Conservation (phyloP, 1,140 invertebrate genomes). For the Calosoma granatense region DNA sequence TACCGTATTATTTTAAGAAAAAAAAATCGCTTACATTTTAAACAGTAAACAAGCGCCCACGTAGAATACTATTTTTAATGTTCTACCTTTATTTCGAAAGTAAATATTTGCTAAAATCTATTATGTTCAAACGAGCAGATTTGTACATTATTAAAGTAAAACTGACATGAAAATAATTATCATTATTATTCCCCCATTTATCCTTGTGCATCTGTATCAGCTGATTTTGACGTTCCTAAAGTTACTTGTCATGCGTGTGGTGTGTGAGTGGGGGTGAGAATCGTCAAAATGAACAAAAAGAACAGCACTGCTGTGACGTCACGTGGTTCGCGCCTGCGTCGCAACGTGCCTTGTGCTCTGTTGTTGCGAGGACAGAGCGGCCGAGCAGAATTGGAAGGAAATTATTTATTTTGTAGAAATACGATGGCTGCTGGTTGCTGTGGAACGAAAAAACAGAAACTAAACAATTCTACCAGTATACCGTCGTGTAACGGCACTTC, state of each 20-base stretch:
- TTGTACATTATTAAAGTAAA: no score
- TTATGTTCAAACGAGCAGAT: no score
- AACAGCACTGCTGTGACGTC: neutral
- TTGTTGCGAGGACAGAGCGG: neutral
- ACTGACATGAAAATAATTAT: no score
- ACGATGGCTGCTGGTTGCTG: conserved; percentile 78
- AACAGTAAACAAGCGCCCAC: no score
- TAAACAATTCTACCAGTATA: conserved; percentile 56
- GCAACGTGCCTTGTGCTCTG: conserved; percentile 1
- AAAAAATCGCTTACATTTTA: no score
- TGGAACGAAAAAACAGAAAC: conserved; percentile 80
- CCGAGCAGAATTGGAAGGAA: neutral
- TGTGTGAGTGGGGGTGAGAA: neutral
- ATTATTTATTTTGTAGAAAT: conserved; percentile 17
- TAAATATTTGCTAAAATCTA: no score
- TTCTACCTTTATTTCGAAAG: no score
- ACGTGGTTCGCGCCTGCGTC: neutral
- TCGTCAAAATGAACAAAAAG: neutral
- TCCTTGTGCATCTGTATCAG: no score
- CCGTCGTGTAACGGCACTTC: conserved; percentile 38
- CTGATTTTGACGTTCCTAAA: neutral
- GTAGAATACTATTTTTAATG: no score
- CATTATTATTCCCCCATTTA: no score
- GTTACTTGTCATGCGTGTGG: neutral
- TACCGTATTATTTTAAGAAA: no score